Evolutionary conservation across 1,140 invertebrate genomes (phyloP), one percentile per base, ranked within the genome.

Genomic region (Drosophila tristis): DNA sequence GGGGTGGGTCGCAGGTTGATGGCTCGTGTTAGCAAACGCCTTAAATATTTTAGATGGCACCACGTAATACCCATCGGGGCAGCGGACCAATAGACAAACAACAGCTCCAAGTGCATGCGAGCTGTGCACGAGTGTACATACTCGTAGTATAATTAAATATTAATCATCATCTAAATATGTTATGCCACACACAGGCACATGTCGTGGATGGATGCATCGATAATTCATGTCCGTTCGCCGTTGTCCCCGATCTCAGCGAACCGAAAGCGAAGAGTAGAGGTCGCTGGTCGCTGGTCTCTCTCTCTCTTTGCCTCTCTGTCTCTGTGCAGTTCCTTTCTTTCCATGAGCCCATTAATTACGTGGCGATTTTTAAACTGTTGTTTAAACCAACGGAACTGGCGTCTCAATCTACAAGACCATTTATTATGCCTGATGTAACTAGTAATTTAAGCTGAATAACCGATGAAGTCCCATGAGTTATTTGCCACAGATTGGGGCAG

Each of bases 121-220:
- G 26, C 26, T 29, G 11, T 39, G 11, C 50, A 20, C 51, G 16
- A 39, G 31, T 42, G 20, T 58, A 84, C 84, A 67, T 58, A n/a
- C n/a, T n/a, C n/a, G n/a, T n/a, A 39, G 35, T 39, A 13, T 13
- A 13, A 39, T 39, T 39, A 39, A 87, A 87, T 76, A 87, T 87
- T 82, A 66, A 87, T 89, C 79, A 86, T 78, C 75, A 58, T 73
- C 82, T 87, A 87, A 87, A 87, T 89, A 79, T 82, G 84, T 57
- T 57, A 75, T 64, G 56, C 42, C 45, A 47, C 63, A 78, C 54
- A 70, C 45, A 64, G 45, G 47, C 58, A 74, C 58, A 45, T 71
- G 45, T 71, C 35, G 53, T 71, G 5, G 2, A 26, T 53, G 29
- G 26, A 47, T 58, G 63, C 80, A 82, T 87, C 78, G 54, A 86